Base-by-base conservation (phyloP, 2,113 vertebrate genomes). In the Strix uralensis region DNA sequence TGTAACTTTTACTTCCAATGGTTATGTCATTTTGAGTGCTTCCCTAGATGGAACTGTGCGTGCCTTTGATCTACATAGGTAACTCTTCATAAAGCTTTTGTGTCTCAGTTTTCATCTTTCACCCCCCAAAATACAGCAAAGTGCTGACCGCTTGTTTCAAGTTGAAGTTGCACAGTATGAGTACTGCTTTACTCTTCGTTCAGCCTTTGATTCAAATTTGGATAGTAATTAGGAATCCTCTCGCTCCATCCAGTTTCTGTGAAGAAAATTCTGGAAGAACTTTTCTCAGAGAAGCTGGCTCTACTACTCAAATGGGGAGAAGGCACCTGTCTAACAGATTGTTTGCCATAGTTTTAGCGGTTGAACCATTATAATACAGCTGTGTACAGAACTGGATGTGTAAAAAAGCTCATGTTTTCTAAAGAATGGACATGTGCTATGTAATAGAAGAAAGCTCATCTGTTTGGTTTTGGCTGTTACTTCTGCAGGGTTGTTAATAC, bases 11-110 rank as follows among this genome's bases (percentile, higher is more conserved):
- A 99, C 98, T 57, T 96, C 97, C 95, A 99, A 97, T 1, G 99
- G 99, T 74, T 99, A 98, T 11, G 99, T 99, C 32, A 91, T 99
- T 40, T 96, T 99, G 94, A 99, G 99, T 75, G 99, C 99, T 6
- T 99, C 99, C 32, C 97, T 99, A 63, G 99, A 99, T 5, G 99
- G 99, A 91, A 99, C 99, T 0, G 99, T 99, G 66, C 97, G 99
- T n/a, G 99, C 99, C 11, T 99, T 99, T 52, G 99, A 99, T 97
- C 97, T 99, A 52, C 99, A 99, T 97, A 99, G 99, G 99, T 99
- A 97, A 94, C 22, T 90, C 26, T 18, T 38, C 4, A 12, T 13
- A 23, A 69, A 59, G 9, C 21, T 79, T 78, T 44, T 25, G 7
- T 34, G 25, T 80, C 14, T 81, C 20, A 47, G 32, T 46, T 19